Conservation (phyloP, 2,113 vertebrate species). For the Murina feae region DNA sequence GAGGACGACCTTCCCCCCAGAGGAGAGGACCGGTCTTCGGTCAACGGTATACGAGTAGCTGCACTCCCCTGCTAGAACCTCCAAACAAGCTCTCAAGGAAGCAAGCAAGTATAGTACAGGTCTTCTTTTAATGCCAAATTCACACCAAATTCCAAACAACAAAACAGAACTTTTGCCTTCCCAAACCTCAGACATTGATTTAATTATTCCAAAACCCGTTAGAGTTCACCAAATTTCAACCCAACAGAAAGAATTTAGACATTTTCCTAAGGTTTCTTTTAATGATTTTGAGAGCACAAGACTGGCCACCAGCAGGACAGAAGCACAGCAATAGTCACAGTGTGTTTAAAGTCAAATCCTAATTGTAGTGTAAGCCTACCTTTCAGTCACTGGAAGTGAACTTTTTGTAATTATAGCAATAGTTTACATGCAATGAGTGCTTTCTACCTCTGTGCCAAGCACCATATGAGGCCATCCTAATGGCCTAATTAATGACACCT, state of each 20-base stretch:
- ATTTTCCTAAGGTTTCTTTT: not conserved
- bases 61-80: too few relatives aligned
- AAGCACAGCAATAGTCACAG: not conserved
- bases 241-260: not conserved
- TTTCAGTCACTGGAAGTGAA: not conserved
- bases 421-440: not conserved
- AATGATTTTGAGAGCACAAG: not conserved
- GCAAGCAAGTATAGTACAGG: not conserved
- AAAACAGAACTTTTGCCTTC: not conserved
- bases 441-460: not conserved
- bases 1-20: too few relatives aligned
- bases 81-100: too few relatives aligned
- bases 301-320: not conserved
- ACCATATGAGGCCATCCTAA: not conserved
- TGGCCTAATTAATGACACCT: not conserved
- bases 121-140: not conserved
- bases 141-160: not conserved
- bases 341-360: not conserved
- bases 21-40: too few relatives aligned
- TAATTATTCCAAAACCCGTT: slow-evolving; percentile 2
- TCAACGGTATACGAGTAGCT: too few relatives aligned
- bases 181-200: not conserved
- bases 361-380: not conserved
- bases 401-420: not conserved
- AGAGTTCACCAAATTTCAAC: not conserved